Evolutionary conservation across 2,888 invertebrate species (phyloP), one percentile per base, ranked within the genome.

Genomic region (Platynereis dumerilii): DNA sequence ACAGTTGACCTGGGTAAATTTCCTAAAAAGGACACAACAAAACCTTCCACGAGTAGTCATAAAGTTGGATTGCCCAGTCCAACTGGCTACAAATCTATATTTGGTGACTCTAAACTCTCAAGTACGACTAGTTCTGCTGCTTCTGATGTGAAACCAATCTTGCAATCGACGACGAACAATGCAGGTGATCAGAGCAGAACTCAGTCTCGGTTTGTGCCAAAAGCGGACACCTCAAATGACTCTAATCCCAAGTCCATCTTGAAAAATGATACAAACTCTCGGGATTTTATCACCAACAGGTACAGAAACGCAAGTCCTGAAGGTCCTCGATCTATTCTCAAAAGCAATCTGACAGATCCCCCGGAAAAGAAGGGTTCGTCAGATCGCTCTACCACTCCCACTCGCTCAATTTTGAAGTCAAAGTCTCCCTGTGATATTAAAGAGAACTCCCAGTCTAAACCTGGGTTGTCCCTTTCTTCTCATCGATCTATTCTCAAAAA

Each of bases 351-450:
- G n/a, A 10, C 24, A 10, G 60, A 60, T 20, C 1, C 60, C 7
- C 52, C 42, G 29, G 48, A n/a, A 3, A n/a, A n/a, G n/a, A 48
- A n/a, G 5, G n/a, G 20, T 22, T 39, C 61, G 2, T 20, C 17
- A 17, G 27, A 27, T 5, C 48, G 44, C 29, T 34, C 28, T 2
- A 52, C 27, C 2, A 39, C 61, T 22, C 61, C 66, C 1, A 60
- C 66, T 2, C n/a, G 45, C 26, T 66, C 66, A 24, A 66, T 66
- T 17, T 52, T 66, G 26, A 61, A 62, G 58, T 54, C 29, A n/a
- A n/a, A 20, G 2, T 45, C n/a, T 17, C 2, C 27, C 5, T 17
- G 26, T 24, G 27, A 15, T n/a, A 53, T 29, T 34, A 5, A 22
- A 7, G 60, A 28, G 20, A 17, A 60, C 52, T 7, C 45, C 20